phyloP scores from a whole-genome alignment of 2,797 vertebrate genomes.

The Gadopsis marmoratus region DNA sequence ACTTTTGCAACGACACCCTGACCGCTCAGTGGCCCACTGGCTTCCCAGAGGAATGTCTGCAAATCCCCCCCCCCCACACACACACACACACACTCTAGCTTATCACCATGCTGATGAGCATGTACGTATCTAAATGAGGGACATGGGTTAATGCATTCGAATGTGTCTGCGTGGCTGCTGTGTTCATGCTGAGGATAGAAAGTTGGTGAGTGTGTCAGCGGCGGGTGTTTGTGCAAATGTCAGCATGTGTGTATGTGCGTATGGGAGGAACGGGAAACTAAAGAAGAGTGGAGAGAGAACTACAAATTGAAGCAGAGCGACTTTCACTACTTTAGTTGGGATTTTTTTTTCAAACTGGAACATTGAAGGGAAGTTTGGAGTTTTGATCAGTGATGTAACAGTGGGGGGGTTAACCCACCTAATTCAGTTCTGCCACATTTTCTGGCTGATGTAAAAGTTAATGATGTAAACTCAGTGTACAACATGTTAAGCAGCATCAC shows the following conservation, averaged over 20 bases:
- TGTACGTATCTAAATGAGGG: constrained; percentile 65
- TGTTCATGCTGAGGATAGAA: constrained; percentile 15
- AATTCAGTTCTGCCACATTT: constrained; percentile 48
- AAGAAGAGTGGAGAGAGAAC: neutral
- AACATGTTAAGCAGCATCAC: constrained; percentile 28
- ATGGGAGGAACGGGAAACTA: neutral
- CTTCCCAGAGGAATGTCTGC: constrained; percentile 47
- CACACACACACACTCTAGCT: constrained; percentile 39
- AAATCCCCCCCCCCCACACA: constrained; percentile 7
- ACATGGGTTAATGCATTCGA: constrained; percentile 54
- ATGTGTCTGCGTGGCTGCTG: constrained; percentile 32
- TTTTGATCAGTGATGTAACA: constrained; percentile 62
- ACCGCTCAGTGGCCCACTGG: constrained; percentile 50
- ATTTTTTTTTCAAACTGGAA: constrained; percentile 27
- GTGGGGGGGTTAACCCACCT: constrained; percentile 45
- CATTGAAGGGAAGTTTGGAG: constrained; percentile 35
- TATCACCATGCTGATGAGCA: constrained; percentile 66
- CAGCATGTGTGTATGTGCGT: constrained; percentile 12
- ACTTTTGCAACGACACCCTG: constrained; percentile 46
- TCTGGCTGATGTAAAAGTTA: constrained; percentile 52
- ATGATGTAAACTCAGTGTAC: constrained; percentile 50
- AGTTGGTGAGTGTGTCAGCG: constrained; percentile 15
- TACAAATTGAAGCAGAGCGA: constrained; percentile 29
- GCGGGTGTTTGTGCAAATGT: constrained; percentile 29
- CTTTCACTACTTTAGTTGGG: constrained; percentile 6